Evolutionary conservation across 64 coral and sea anemone genomes (phyloP).

Genomic region (Dendronephthya gigantea): DNA sequence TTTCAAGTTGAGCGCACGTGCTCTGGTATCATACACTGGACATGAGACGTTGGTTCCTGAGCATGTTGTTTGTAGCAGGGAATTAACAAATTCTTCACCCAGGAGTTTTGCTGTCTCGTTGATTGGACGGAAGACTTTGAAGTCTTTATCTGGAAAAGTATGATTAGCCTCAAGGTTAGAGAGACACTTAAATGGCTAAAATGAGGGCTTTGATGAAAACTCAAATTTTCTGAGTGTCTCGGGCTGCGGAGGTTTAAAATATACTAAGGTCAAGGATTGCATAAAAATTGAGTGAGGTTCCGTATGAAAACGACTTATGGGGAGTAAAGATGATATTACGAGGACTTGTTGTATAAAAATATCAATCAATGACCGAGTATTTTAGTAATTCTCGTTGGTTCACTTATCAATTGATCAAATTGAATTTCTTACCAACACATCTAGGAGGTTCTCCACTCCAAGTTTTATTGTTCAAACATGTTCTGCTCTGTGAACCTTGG

Average conservation of each 20-base stretch:
- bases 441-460: conserved; percentile 60
- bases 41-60: conserved; percentile 30
- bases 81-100: conserved; percentile 42
- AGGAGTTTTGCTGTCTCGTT: conserved; percentile 44
- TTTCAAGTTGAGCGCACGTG: neutral
- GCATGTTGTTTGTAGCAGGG: conserved; percentile 49
- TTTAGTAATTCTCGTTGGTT: too few species aligned
- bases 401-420: neutral
- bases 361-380: too few species aligned
- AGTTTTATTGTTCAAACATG: conserved; percentile 32
- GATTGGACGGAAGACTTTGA: conserved; percentile 24
- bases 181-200: too few species aligned
- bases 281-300: too few species aligned
- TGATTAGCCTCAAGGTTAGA: too few species aligned
- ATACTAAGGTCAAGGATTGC: too few species aligned
- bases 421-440: conserved; percentile 46
- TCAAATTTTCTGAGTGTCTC: too few species aligned
- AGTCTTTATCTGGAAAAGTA: conserved; percentile 50
- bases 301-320: too few species aligned
- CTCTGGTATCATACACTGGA: conserved; percentile 2
- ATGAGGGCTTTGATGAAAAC: too few species aligned
- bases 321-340: too few species aligned
- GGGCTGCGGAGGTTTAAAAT: too few species aligned
- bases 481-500: conserved; percentile 40
- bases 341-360: too few species aligned